Percentiles rank a stretch among this genome's conserved stretches.
Evolutionary conservation across 2,113 vertebrate genomes (phyloP).

Genomic region (Nothobranchius furzeri): DNA sequence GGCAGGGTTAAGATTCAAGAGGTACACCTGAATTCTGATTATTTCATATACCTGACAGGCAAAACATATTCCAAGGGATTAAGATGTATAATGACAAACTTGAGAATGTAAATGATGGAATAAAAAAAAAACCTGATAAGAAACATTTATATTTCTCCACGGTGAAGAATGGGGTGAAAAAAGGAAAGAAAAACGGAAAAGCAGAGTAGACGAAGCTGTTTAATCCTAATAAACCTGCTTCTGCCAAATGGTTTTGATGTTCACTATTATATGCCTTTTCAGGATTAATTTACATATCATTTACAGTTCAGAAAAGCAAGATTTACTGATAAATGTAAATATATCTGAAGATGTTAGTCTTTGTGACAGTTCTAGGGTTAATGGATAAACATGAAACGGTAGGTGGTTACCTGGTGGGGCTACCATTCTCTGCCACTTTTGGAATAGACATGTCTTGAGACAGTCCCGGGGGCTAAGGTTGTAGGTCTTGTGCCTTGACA

Average conservation of each 20-base stretch:
- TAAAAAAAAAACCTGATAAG: constrained; percentile 45
- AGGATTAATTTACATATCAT: constrained; percentile 8
- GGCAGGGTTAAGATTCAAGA: constrained; percentile 55
- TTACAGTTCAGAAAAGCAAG: neutral
- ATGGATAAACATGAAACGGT: neutral
- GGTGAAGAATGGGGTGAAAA: constrained; percentile 36
- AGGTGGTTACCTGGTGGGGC: constrained; percentile 91
- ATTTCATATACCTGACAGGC: constrained; percentile 63
- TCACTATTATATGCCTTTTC: neutral
- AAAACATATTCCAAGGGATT: constrained; percentile 61
- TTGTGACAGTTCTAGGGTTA: neutral
- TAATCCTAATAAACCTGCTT: constrained; percentile 4
- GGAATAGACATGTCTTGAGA: constrained; percentile 98
- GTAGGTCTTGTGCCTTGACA: constrained; percentile 99
- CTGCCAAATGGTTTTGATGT: constrained; percentile 4
- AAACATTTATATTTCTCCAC: constrained; percentile 23
- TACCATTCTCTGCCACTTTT: constrained; percentile 99
- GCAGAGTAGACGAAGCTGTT: constrained; percentile 10
- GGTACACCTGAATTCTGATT: constrained; percentile 55
- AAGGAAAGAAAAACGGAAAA: constrained; percentile 26
- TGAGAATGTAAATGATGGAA: constrained; percentile 62
- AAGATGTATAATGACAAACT: constrained; percentile 59
- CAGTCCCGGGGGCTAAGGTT: constrained; percentile 98
- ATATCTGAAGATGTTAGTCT: neutral
- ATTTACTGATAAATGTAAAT: neutral